These are phyloP conservation scores for Argyra leucocephala DNA, from an alignment of 2,888 invertebrate genomes.

Conservation along the genomic window DNA sequence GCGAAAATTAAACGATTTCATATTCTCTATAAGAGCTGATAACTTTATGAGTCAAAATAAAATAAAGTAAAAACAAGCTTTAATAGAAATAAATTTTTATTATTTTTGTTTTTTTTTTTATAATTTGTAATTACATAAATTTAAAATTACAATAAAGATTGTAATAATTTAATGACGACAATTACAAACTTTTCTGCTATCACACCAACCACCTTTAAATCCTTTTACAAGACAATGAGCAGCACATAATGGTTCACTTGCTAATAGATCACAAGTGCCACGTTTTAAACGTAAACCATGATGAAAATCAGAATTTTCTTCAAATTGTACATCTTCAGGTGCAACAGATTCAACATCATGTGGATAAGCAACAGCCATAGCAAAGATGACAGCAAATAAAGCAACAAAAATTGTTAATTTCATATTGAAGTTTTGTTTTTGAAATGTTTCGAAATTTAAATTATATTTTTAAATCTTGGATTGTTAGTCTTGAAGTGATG, in stretches of 20 bases:
- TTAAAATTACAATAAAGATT: too few relatives aligned
- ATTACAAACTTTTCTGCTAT: slow-evolving; percentile 36
- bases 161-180: too few relatives aligned
- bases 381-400: not conserved
- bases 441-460: not conserved
- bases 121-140: too few relatives aligned
- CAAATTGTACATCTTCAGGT: not conserved
- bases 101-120: too few relatives aligned
- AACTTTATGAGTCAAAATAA: too few relatives aligned
- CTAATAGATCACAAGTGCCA: slow-evolving; percentile 42
- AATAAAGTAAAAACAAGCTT: too few relatives aligned
- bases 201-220: slow-evolving; percentile 41
- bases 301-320: not conserved
- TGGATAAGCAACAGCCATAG: not conserved
- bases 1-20: too few relatives aligned
- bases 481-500: not conserved
- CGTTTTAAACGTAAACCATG: slow-evolving; percentile 34
- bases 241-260: slow-evolving; percentile 37
- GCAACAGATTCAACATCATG: not conserved
- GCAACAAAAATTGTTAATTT: not conserved
- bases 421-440: not conserved
- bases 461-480: not conserved
- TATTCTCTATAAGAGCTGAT: too few relatives aligned
- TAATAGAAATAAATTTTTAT: too few relatives aligned
- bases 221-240: slow-evolving; percentile 37